phyloP scores from a whole-genome alignment of 1,140 invertebrate genomes.

The Drosophila pectinifera region DNA sequence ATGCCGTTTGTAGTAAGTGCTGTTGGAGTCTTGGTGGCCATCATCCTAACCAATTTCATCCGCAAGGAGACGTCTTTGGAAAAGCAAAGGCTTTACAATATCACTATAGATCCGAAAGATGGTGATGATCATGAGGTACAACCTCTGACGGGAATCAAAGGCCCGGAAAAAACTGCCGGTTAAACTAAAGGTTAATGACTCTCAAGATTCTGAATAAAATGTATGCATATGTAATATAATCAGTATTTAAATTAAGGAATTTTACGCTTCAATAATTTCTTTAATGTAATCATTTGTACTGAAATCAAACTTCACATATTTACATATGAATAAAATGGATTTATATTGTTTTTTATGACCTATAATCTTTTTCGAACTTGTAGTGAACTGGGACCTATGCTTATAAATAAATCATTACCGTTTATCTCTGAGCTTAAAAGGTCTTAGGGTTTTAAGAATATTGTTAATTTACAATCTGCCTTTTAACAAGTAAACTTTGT shows the following conservation, averaged over 20 bases:
- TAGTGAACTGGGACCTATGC: no score
- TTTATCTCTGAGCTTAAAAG: no score
- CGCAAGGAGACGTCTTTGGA: not conserved
- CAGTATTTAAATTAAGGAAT: not conserved
- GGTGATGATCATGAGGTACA: not conserved
- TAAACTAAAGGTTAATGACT: no score
- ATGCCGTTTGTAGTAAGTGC: conserved; percentile 99
- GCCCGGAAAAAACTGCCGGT: not conserved
- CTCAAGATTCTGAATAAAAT: not conserved
- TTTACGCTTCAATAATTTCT: no score
- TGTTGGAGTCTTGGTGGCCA: conserved; percentile 96
- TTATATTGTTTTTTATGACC: no score
- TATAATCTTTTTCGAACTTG: no score
- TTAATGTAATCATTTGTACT: not conserved
- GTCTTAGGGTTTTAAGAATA: no score
- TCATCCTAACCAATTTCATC: conserved; percentile 95
- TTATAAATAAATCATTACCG: no score
- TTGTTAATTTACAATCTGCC: no score
- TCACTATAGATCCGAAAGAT: not conserved
- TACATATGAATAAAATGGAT: not conserved
- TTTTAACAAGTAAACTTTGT: no score
- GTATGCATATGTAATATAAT: not conserved
- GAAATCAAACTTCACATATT: not conserved
- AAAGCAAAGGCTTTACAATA: conserved; percentile 1
- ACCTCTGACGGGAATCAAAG: not conserved